Conservation (phyloP, 2,113 vertebrate genomes). For the Grantiella picta region DNA sequence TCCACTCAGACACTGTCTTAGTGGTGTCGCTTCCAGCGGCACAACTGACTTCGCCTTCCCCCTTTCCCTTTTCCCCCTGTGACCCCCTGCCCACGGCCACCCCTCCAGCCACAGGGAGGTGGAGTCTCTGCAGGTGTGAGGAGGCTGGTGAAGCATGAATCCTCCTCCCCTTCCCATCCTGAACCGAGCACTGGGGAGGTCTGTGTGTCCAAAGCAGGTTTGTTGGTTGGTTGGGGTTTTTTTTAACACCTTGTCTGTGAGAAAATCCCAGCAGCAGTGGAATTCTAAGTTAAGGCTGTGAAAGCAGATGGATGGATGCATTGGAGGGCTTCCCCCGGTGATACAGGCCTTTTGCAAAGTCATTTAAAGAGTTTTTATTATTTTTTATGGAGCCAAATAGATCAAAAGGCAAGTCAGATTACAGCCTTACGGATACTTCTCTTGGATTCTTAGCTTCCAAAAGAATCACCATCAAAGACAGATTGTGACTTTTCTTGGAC, state of each 20-base stretch:
- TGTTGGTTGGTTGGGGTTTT: background rate
- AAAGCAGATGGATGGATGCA: background rate
- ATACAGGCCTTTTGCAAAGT: background rate
- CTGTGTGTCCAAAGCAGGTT: background rate
- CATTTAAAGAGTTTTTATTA: background rate
- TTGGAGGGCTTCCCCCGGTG: background rate
- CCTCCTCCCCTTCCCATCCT: background rate
- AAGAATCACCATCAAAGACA: background rate
- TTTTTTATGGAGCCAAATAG: conserved; percentile 2
- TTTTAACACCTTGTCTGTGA: background rate
- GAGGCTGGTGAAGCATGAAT: background rate
- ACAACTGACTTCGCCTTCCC: background rate
- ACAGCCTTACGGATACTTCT: background rate
- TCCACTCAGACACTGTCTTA: conserved; percentile 22
- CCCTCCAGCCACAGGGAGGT: background rate
- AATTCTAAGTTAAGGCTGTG: background rate
- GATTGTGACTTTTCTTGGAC: background rate
- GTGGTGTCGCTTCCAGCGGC: background rate
- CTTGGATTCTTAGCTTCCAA: background rate
- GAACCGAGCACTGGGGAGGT: rapidly evolving
- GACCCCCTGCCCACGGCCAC: background rate
- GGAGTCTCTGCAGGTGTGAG: background rate
- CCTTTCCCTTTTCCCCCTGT: background rate
- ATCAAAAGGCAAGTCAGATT: conserved; percentile 24
- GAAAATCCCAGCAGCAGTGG: background rate